phyloP scores from a whole-genome alignment of 2,888 invertebrate species.

The Rhyacophila evoluta region DNA sequence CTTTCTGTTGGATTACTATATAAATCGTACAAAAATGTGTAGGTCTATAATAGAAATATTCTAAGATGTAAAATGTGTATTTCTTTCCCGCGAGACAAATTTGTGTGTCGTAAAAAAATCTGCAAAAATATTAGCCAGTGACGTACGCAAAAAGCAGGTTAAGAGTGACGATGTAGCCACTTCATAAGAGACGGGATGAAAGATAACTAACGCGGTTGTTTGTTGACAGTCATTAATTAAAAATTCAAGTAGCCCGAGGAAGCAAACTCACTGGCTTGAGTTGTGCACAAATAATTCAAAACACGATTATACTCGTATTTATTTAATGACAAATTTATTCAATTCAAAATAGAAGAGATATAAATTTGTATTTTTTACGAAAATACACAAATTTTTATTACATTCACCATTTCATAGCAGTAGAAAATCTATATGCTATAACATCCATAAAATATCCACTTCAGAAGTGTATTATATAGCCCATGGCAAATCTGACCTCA shows the following conservation, averaged over 20 bases:
- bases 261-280: neutral
- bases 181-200: neutral
- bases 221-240: constrained; percentile 22
- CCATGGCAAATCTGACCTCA: no score
- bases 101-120: neutral
- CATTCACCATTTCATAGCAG: neutral
- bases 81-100: neutral
- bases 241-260: neutral
- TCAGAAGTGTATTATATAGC: neutral
- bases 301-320: neutral
- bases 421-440: neutral
- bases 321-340: neutral
- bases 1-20: no score
- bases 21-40: no score
- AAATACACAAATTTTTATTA: neutral
- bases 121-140: neutral
- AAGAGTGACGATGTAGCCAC: constrained; percentile 19
- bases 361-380: neutral
- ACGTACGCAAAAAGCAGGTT: constrained; percentile 7
- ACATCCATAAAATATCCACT: neutral
- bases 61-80: neutral
- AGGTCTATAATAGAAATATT: no score
- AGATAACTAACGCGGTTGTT: constrained; percentile 8
- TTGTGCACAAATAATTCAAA: neutral
- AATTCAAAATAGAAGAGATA: neutral